phyloP scores from a whole-genome alignment of 2,888 invertebrate species.

The Dolomedes plantarius region DNA sequence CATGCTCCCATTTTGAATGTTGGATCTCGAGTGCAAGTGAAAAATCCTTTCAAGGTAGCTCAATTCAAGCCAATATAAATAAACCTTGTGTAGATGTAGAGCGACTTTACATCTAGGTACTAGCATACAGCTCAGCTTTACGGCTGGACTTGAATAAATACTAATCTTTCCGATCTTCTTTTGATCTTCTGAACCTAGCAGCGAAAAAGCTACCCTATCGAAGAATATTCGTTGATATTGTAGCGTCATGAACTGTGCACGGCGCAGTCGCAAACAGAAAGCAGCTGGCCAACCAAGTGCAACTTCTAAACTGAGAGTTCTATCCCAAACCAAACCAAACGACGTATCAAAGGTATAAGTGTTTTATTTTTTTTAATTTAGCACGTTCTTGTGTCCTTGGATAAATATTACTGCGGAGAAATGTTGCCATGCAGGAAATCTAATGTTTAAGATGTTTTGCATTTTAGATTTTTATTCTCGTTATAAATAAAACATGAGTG shows the following conservation, averaged over 20 bases:
- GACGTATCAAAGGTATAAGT: neutral
- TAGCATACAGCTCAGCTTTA: constrained; percentile 52
- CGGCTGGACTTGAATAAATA: constrained; percentile 35
- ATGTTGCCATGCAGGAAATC: no score
- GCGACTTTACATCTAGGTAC: constrained; percentile 58
- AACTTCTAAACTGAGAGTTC: neutral
- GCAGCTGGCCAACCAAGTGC: constrained; percentile 10
- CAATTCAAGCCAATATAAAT: constrained; percentile 67
- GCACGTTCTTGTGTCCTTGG: no score
- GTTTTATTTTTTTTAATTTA: no score
- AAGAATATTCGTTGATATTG: neutral
- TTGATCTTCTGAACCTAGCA: constrained; percentile 68
- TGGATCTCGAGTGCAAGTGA: constrained; percentile 41
- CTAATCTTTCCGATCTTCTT: constrained; percentile 61
- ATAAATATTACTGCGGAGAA: no score
- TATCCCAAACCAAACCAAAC: neutral
- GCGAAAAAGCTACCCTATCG: constrained; percentile 43
- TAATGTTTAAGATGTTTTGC: no score
- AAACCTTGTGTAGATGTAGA: constrained; percentile 65
- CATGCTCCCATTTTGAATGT: constrained; percentile 22
- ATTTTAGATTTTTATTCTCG: no score
- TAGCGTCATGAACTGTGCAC: neutral
- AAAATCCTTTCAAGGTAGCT: constrained; percentile 67
- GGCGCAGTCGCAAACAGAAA: neutral
- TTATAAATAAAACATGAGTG: no score